Conservation (phyloP, 2,797 vertebrate genomes). For the Sebastes glaucus region DNA sequence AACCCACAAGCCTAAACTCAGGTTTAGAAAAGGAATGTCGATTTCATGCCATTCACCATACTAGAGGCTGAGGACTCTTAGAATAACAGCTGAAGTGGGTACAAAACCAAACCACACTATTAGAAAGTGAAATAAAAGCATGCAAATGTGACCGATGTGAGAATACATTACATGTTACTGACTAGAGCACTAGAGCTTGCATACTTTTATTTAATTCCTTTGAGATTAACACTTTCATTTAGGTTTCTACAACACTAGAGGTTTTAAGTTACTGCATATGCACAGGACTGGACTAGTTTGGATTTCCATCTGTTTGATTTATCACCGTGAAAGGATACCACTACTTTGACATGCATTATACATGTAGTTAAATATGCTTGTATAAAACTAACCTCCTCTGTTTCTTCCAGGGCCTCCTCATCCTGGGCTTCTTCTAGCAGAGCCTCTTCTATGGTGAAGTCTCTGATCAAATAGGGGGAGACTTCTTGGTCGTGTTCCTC, state of each 20-base stretch:
- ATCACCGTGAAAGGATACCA: neutral
- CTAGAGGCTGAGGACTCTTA: neutral
- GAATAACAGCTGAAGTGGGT: neutral
- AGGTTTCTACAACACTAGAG: neutral
- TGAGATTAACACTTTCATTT: neutral
- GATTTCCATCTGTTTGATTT: neutral
- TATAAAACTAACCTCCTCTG: slow-evolving; percentile 54
- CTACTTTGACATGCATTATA: neutral
- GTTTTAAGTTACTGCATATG: neutral
- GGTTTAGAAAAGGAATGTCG: neutral
- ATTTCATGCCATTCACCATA: neutral
- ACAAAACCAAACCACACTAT: neutral
- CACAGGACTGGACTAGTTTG: neutral
- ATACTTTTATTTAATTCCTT: neutral
- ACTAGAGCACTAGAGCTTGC: neutral
- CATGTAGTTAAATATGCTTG: neutral
- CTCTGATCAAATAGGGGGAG: slow-evolving; percentile 23
- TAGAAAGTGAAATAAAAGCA: slow-evolving; percentile 20
- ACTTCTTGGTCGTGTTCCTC: slow-evolving; percentile 58
- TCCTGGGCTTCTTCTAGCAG: slow-evolving; percentile 6
- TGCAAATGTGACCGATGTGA: neutral
- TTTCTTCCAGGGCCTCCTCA: slow-evolving; percentile 45
- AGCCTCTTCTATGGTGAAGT: slow-evolving; percentile 59
- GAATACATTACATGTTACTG: neutral
- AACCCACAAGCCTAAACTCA: neutral